Conservation (phyloP, 2,113 vertebrate species). For the Ursus arctos region DNA sequence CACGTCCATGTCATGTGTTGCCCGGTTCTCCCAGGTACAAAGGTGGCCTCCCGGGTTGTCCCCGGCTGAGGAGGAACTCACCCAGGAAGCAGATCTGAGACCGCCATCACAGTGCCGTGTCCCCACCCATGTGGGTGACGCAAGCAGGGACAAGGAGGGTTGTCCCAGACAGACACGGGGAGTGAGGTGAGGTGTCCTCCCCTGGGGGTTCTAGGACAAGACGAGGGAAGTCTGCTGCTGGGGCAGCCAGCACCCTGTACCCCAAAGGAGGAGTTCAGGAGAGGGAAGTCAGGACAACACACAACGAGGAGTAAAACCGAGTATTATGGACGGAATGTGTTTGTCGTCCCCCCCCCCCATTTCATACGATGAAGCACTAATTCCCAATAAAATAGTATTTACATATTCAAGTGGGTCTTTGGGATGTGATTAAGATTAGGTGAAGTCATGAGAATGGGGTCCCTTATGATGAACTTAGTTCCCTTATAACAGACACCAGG, state of each 20-base stretch:
- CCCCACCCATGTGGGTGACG: rapidly evolving
- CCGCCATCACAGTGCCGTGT: rapidly evolving
- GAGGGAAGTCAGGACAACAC: rapidly evolving
- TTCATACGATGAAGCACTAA: rapidly evolving
- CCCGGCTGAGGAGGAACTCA: background rate
- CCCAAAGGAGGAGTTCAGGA: no score
- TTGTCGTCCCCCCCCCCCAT: background rate
- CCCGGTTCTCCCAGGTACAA: background rate
- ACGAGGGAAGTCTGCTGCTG: no score
- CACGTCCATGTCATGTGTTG: rapidly evolving
- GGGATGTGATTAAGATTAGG: rapidly evolving
- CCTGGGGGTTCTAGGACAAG: no score
- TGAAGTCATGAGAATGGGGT: background rate
- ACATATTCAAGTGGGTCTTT: background rate
- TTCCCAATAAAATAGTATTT: background rate
- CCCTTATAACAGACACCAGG: background rate
- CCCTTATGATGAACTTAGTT: rapidly evolving
- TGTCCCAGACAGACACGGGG: no score
- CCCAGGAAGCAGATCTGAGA: no score
- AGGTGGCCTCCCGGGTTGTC: rapidly evolving
- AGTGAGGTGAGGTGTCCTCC: no score
- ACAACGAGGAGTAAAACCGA: no score
- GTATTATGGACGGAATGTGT: background rate
- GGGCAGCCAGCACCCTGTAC: no score
- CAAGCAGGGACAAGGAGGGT: rapidly evolving